phyloP scores from a whole-genome alignment of 1,140 invertebrate species.

The Grapholita molesta region DNA sequence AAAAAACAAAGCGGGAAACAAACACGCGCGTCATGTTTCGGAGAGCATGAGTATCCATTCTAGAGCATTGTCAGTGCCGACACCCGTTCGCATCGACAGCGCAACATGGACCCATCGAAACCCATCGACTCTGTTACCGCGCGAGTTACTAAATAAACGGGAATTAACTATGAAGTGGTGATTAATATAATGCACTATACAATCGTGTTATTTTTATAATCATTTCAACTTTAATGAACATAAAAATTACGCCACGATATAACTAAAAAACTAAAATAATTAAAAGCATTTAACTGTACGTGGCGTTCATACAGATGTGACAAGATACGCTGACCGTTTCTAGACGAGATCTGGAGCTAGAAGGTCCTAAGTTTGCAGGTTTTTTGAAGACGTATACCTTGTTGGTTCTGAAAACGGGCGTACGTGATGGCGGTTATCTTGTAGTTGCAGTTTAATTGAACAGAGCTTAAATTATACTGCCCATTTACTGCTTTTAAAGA shows the following conservation, averaged over 20 bases:
- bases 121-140: too few species aligned
- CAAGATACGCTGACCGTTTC: conserved; percentile 22
- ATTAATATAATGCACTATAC: too few species aligned
- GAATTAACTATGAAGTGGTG: too few species aligned
- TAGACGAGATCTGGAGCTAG: neutral
- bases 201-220: neutral
- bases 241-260: neutral
- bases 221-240: neutral
- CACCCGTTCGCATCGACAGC: too few species aligned
- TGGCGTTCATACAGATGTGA: conserved; percentile 27
- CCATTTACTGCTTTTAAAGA: neutral
- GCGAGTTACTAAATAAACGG: too few species aligned
- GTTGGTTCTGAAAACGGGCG: neutral
- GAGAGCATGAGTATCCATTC: too few species aligned
- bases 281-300: neutral
- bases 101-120: too few species aligned
- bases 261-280: neutral
- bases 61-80: too few species aligned
- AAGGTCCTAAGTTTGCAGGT: neutral
- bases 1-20: too few species aligned
- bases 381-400: neutral
- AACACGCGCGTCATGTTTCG: too few species aligned
- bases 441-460: conserved; percentile 8
- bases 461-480: neutral
- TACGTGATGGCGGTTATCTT: conserved; percentile 12